Conservation (phyloP, 2,888 invertebrate genomes). For the Eilema caniola region DNA sequence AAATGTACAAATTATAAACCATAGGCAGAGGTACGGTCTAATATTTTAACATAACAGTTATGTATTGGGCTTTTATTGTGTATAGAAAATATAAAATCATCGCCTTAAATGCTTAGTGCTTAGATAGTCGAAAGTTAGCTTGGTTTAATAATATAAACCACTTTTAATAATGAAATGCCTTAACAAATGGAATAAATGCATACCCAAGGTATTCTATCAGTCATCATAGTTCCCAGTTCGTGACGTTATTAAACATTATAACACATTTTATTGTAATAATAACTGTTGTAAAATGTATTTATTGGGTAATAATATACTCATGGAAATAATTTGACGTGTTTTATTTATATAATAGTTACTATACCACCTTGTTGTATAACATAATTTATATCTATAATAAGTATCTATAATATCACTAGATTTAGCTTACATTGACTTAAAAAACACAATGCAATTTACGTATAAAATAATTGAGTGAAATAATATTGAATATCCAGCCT, state of each 20-base stretch:
- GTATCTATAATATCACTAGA: conserved; percentile 3
- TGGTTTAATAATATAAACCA: conserved; percentile 31
- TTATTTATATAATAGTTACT: conserved; percentile 48
- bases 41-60: conserved; percentile 46
- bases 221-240: conserved; percentile 58
- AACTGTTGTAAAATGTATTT: conserved; percentile 86
- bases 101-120: conserved; percentile 49
- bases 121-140: conserved; percentile 35
- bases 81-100: conserved; percentile 43
- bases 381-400: conserved; percentile 9
- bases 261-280: conserved; percentile 73
- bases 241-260: conserved; percentile 58
- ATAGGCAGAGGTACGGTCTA: conserved; percentile 40
- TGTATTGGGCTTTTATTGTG: conserved; percentile 40
- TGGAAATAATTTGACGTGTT: conserved; percentile 63
- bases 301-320: conserved; percentile 82
- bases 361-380: conserved; percentile 24
- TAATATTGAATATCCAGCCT: conserved; percentile 76
- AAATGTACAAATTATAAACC: conserved; percentile 33
- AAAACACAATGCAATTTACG: not conserved
- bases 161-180: conserved; percentile 57
- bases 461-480: conserved; percentile 51
- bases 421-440: not conserved
- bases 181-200: conserved; percentile 61
- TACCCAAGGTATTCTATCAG: conserved; percentile 52